Evolutionary conservation across 1,140 invertebrate genomes (phyloP), one percentile per base, ranked within the genome.

Genomic region (Diachasmimorpha longicaudata): DNA sequence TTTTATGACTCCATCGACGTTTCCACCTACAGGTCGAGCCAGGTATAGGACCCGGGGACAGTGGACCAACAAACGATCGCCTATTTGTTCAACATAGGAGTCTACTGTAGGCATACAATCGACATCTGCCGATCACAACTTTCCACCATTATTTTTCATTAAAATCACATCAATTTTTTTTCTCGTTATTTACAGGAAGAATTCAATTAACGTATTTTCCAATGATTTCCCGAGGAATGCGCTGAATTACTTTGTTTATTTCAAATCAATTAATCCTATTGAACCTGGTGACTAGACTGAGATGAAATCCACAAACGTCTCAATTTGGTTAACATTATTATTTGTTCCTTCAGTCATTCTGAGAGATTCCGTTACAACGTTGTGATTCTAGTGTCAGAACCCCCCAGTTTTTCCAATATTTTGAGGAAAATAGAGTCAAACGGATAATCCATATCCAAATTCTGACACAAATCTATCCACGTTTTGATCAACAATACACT

Each of bases 71-170:
- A 83, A 83, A 84, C 73, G 52, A 78, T 46, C 75, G 72, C 19
- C 63, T 84, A 83, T 84, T 84, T 83, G 69, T 71, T 81, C 79
- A 82, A 84, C 80, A 84, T 36, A 78, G 23, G 52, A 68, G 37
- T 52, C 69, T 42, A 75, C 23, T 78, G 77, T 75, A 70, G 52
- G 19, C 48, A 48, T 31, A 74, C 72, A 74, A 39, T 39, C 23
- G 66, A 72, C 71, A 72, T 73, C 73, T 69, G 67, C 46, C 46
- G 23, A 69, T 69, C 48, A 63, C 21, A 39, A 71, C 69, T 71
- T 69, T 39, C 39, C 16, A 72, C 37, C 58, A 72, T 72, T 55
- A 31, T 52, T 52, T 72, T 72, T 14, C 46, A 46, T 52, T 55
- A 37, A 39, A 44, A 42, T 69, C 31, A 37, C 16, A 42, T 42